Base-by-base conservation (phyloP, 2,113 vertebrate species). In the Brachyistius frenatus region DNA sequence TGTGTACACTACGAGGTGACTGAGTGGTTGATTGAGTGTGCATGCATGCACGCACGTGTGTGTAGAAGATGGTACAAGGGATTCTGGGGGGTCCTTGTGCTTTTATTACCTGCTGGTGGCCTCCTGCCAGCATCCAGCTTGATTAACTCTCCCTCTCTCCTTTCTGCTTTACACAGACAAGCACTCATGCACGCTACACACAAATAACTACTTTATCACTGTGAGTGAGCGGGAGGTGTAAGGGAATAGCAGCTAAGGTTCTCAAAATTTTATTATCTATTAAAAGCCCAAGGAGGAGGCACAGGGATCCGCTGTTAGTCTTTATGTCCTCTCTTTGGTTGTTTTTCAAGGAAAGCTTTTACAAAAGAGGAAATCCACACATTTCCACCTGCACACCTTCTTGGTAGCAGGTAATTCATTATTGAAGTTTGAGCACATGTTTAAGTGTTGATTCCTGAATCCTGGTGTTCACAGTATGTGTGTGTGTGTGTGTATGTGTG, bases 61-160 rank as follows among this genome's bases (percentile, higher is more conserved):
- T 55, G 76, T 53, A 69, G 66, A 73, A 70, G 72, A 75, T 44
- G 71, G 36, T 54, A 66, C 57, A 61, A 75, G 36, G 46, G 65
- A 77, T 83, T 81, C 79, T 75, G 71, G 86, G 87, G 71, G 88
- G 85, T 88, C 83, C 63, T 76, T 58, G 73, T 84, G 76, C 86
- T 90, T 92, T 88, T 92, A 90, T 92, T 90, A 86, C 84, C 80
- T 90, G 88, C 84, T 86, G 78, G 81, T 78, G 76, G 86, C 79
- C 73, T 82, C 85, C 88, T 83, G 83, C 88, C 76, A 85, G 78
- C 63, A 79, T 84, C 72, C 46, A 67, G 70, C 66, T 87, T 91
- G 83, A 92, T 91, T 86, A 91, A 90, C 71, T 89, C 81, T 54
- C 35, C 14, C 46, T 50, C 61, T 60, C 47, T 55, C 14, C n/a